phyloP scores from a whole-genome alignment of 2,113 vertebrate genomes.

The Saiga tatarica region DNA sequence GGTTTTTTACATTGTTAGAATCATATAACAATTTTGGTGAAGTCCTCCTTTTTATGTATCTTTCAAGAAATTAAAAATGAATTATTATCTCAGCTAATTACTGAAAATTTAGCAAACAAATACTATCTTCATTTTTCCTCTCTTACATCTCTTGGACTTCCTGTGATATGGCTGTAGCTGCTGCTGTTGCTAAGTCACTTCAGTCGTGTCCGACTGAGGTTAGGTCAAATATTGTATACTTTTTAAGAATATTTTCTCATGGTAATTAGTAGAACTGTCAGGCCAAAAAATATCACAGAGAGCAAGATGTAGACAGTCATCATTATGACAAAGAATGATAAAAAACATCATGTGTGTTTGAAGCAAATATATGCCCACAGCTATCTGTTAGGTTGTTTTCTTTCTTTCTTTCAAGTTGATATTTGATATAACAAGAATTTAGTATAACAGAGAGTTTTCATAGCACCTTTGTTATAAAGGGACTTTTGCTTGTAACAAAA shows the following conservation, averaged over 20 bases:
- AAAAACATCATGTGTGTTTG: neutral
- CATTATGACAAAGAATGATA: neutral
- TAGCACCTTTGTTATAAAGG: neutral
- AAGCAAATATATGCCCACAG: neutral
- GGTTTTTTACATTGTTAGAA: neutral
- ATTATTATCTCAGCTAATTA: constrained; percentile 7
- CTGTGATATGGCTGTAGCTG: neutral
- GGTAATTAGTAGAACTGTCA: neutral
- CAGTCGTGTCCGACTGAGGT: neutral
- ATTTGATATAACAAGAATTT: neutral
- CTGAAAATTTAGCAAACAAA: neutral
- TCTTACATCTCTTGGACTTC: neutral
- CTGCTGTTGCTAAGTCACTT: no score
- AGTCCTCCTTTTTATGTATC: neutral
- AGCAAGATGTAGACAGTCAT: neutral
- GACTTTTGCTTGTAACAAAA: neutral
- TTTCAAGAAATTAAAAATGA: neutral
- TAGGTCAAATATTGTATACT: neutral
- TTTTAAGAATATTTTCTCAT: neutral
- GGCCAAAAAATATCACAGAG: neutral
- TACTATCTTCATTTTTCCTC: neutral
- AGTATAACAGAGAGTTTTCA: neutral
- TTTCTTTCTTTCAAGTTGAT: neutral
- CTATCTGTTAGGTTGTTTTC: neutral
- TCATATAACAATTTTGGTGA: neutral